Percentiles rank a stretch among this genome's conserved stretches.
Conservation (phyloP, 2,113 vertebrate species). For the Lasiurus borealis region DNA sequence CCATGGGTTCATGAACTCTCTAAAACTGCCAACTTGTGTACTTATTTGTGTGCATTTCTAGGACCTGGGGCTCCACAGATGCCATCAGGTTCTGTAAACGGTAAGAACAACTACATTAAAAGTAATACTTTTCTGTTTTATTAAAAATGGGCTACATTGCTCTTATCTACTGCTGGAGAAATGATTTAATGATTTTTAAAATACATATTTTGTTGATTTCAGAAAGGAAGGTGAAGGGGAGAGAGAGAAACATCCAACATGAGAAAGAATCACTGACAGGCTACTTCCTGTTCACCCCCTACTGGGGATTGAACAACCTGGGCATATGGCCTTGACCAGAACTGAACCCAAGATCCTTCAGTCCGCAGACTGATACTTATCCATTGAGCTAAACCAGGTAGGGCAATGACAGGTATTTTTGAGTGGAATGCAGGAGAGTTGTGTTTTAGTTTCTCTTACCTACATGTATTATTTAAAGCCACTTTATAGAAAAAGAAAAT, state of each 20-base stretch:
- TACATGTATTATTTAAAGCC: slow-evolving; percentile 27
- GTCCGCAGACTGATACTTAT: too few species aligned
- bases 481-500: slow-evolving; percentile 51
- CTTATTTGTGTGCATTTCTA: neutral
- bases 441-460: neutral
- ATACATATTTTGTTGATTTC: too few species aligned
- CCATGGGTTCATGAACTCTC: neutral
- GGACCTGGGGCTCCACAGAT: neutral
- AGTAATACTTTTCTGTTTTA: neutral
- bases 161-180: neutral
- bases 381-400: too few species aligned
- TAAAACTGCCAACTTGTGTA: neutral
- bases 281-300: too few species aligned
- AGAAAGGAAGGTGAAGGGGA: too few species aligned
- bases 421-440: slow-evolving; percentile 7
- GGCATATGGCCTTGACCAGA: too few species aligned
- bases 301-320: too few species aligned
- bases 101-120: neutral
- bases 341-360: too few species aligned
- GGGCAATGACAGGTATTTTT: neutral
- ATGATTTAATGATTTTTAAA: neutral
- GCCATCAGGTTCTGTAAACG: neutral
- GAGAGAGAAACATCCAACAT: too few species aligned
- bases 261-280: too few species aligned
- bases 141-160: neutral